Percentiles rank a stretch among this genome's conserved stretches.
These are phyloP conservation scores for Diadophis punctatus DNA, from an alignment of 2,113 vertebrate genomes.

Conservation along the genomic window DNA sequence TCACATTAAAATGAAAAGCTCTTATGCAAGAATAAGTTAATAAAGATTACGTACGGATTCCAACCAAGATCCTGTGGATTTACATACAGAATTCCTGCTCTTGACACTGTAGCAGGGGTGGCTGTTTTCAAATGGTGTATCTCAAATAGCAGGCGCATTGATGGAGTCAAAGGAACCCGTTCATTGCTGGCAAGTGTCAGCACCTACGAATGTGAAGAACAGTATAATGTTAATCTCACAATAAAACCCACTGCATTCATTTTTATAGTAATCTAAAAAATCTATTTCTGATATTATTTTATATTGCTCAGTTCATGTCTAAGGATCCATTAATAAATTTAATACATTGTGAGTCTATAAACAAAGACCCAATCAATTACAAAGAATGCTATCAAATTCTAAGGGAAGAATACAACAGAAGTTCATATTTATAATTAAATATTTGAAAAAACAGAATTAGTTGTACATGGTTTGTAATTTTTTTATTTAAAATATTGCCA, in stretches of 20 bases:
- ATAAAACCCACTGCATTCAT: neutral
- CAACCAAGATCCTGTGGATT: slow-evolving; percentile 60
- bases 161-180: slow-evolving; percentile 40
- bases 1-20: neutral
- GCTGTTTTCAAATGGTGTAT: slow-evolving; percentile 51
- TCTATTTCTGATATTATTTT: neutral
- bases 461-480: neutral
- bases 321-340: neutral
- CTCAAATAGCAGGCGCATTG: slow-evolving; percentile 62
- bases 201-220: slow-evolving; percentile 33
- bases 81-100: slow-evolving; percentile 55
- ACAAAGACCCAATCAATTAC: neutral
- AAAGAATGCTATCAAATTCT: neutral
- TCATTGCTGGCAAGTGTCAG: slow-evolving; percentile 62
- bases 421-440: neutral
- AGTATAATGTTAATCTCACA: neutral
- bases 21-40: neutral
- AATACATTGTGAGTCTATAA: neutral
- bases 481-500: neutral
- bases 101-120: slow-evolving; percentile 52
- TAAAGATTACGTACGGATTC: slow-evolving; percentile 57
- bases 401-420: neutral
- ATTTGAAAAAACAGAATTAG: neutral
- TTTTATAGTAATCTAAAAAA: neutral
- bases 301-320: neutral